phyloP scores from a whole-genome alignment of 2,797 vertebrate species.

The Mormyrus proboscirostris region DNA sequence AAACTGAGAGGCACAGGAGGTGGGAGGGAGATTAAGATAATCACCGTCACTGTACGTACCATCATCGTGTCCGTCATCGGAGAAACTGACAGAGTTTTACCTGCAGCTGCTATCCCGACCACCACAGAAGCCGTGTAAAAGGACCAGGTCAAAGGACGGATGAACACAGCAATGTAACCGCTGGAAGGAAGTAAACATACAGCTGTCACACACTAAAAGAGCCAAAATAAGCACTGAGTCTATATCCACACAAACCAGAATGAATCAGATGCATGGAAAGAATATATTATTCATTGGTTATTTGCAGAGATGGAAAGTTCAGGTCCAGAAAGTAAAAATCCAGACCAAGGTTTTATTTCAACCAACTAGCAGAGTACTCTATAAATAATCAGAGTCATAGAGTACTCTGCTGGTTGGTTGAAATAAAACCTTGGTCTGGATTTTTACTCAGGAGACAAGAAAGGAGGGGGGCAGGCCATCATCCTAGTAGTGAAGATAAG shows the following conservation, averaged over 20 bases:
- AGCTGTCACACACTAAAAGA: neutral
- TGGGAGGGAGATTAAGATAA: neutral
- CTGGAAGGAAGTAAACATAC: slow-evolving; percentile 46
- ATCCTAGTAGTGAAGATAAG: neutral
- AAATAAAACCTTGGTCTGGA: neutral
- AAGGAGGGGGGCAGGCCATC: neutral
- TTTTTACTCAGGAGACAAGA: neutral
- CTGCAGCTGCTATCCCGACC: slow-evolving; percentile 87
- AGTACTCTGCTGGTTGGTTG: neutral
- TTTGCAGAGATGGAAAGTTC: neutral
- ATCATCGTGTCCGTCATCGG: no score
- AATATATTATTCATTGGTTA: neutral
- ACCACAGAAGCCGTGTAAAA: slow-evolving; percentile 92
- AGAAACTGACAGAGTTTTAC: slow-evolving; percentile 46
- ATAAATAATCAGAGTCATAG: neutral
- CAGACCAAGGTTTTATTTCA: neutral
- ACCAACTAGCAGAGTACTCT: neutral
- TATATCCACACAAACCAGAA: neutral
- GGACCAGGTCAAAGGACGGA: slow-evolving; percentile 82
- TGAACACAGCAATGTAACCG: slow-evolving; percentile 91
- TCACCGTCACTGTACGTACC: neutral
- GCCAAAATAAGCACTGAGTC: neutral
- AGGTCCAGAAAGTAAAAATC: neutral
- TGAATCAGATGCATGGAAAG: neutral
- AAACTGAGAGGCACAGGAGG: slow-evolving; percentile 54